Base-by-base conservation (phyloP, 53 echinoderm and acorn worm genomes). In the Holothuria scabra region DNA sequence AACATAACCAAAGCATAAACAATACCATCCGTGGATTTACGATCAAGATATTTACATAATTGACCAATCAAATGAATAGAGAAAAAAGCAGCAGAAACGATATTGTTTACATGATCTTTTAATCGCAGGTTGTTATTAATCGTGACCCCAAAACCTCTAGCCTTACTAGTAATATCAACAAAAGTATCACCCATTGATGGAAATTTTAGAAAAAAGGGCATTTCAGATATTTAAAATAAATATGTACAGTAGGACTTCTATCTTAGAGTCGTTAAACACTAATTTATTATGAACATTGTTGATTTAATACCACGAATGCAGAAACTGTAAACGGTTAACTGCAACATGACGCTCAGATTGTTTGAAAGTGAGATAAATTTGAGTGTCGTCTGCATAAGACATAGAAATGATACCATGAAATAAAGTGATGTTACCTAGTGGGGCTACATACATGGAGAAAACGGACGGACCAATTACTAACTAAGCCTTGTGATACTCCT, bases 1-100 rank as follows among this genome's bases (percentile, higher is more conserved):
- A 81, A 80, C 18, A 70, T 52, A 32, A 87, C 87, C 28, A 70
- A 87, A 59, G 87, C 81, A 33, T 87, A 71, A 44, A 81, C 81
- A 13, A 87, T 69, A 24, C 58, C 57, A 24, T 55, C 68, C 18
- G 80, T 33, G 24, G 67, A 8, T 21, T 46, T 56, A 3, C 65
- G 30, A 33, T 79, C 86, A 80, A 79, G 80, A 24, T 86, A 46
- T 56, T 28, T 55, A 22, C 56, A 4, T 11, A 84, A 55, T 33
- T 24, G 1, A 34, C 86, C 79, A 24, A 86, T 84, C 14, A 58
- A 58, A 25, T 71, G 58, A 52, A 85, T 75, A 35, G 78, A 76
- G 30, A 48, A 33, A 68, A 41, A 55, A 59, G 74, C 22, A 25
- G 38, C 33, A 59, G 44, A 70, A n/a, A 69, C 22, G 38, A 83